Evolutionary conservation across 1,140 invertebrate genomes (phyloP).

Genomic region (Tetragnatha versicolor): DNA sequence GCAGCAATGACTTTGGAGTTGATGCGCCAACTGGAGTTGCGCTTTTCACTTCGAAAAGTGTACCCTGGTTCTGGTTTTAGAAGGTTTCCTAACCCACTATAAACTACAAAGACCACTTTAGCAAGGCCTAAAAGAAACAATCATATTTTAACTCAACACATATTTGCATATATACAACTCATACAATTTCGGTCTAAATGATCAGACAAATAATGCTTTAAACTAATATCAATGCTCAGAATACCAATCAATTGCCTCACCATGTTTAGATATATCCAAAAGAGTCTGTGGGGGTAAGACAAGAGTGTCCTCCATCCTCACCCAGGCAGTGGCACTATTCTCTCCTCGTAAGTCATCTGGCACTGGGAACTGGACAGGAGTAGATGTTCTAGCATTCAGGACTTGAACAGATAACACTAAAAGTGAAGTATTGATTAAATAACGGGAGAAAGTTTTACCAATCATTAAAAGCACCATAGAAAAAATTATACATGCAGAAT

Average conservation of each 20-base stretch:
- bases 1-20: conserved; percentile 84
- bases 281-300: conserved; percentile 57
- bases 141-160: background rate
- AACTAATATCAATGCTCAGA: background rate
- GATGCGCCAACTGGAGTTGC: conserved; percentile 68
- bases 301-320: conserved; percentile 57
- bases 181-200: background rate
- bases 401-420: conserved; percentile 57
- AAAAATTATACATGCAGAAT: too few relatives aligned
- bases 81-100: conserved; percentile 55
- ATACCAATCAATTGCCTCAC: conserved; percentile 65
- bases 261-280: conserved; percentile 59
- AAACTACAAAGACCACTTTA: conserved; percentile 57
- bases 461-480: too few relatives aligned
- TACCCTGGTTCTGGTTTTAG: conserved; percentile 50
- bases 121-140: conserved; percentile 49
- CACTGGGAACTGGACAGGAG: conserved; percentile 53
- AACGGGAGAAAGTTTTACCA: background rate
- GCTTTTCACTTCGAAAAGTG: conserved; percentile 55
- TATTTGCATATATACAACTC: too few relatives aligned
- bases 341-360: conserved; percentile 52
- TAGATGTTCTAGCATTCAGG: conserved; percentile 51
- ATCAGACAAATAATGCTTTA: background rate
- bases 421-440: conserved; percentile 1
- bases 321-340: conserved; percentile 50